Conservation (phyloP, 2,797 vertebrate species). For the Falco novaeseelandiae region DNA sequence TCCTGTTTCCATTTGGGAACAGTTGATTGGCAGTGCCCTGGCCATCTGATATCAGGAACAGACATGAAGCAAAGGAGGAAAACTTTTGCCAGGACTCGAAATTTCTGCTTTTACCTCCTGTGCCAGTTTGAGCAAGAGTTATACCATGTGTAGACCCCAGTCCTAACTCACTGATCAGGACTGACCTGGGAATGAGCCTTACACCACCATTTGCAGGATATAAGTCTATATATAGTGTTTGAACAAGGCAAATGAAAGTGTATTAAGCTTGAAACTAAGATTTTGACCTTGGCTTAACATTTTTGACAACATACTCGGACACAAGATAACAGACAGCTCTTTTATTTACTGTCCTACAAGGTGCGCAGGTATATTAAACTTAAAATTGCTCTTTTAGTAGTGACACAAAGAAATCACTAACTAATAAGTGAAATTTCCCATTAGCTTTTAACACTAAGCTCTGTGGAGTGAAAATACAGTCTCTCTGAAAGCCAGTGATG, state of each 20-base stretch:
- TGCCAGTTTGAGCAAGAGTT: background rate
- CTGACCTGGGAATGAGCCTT: background rate
- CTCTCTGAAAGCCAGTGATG: background rate
- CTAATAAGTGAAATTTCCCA: background rate
- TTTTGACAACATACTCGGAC: background rate
- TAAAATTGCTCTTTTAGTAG: background rate
- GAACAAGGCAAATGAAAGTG: background rate
- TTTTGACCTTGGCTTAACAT: background rate
- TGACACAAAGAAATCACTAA: background rate
- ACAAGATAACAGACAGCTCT: background rate
- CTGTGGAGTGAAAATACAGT: background rate
- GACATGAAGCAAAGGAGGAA: background rate
- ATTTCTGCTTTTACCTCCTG: background rate
- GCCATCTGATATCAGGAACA: background rate
- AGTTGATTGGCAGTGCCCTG: background rate
- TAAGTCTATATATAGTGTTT: background rate
- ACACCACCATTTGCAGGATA: background rate
- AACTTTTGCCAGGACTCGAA: background rate
- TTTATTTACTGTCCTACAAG: background rate
- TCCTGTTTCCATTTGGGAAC: background rate
- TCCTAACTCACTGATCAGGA: background rate
- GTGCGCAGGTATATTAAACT: background rate
- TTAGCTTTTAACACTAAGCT: background rate
- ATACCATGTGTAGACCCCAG: accelerated
- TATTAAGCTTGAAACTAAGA: background rate